Evolutionary conservation across 2,113 vertebrate species (phyloP).

Genomic region (Oriolus oriolus): DNA sequence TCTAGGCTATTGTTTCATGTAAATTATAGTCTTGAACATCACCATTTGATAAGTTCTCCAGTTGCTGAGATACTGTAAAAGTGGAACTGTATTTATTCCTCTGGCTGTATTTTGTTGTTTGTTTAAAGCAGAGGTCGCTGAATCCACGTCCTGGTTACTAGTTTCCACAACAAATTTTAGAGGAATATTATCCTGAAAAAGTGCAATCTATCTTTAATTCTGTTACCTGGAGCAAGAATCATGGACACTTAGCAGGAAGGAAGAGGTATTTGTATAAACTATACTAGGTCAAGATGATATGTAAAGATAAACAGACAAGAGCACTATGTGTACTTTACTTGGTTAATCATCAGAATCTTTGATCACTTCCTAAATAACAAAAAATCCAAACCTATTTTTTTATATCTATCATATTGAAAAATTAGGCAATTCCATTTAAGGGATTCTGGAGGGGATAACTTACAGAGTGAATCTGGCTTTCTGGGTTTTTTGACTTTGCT

Average conservation of each 20-base stretch:
- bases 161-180: background rate
- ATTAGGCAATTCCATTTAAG: background rate
- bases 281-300: background rate
- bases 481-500: background rate
- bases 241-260: background rate
- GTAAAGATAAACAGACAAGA: background rate
- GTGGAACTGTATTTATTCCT: background rate
- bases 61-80: background rate
- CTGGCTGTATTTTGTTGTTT: background rate
- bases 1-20: background rate
- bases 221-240: background rate
- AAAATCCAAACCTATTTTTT: background rate
- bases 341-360: background rate
- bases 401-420: background rate
- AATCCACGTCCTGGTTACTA: background rate
- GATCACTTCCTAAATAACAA: background rate
- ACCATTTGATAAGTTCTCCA: background rate
- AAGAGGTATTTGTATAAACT: background rate
- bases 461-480: background rate
- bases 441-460: background rate
- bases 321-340: rapidly evolving
- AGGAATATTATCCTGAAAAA: background rate
- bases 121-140: background rate
- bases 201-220: background rate
- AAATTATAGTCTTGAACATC: background rate